A percentile compares a stretch with the other conserved stretches of the same genome.
Conservation (phyloP, 2,113 vertebrate genomes). For the Hipposideros armiger region DNA sequence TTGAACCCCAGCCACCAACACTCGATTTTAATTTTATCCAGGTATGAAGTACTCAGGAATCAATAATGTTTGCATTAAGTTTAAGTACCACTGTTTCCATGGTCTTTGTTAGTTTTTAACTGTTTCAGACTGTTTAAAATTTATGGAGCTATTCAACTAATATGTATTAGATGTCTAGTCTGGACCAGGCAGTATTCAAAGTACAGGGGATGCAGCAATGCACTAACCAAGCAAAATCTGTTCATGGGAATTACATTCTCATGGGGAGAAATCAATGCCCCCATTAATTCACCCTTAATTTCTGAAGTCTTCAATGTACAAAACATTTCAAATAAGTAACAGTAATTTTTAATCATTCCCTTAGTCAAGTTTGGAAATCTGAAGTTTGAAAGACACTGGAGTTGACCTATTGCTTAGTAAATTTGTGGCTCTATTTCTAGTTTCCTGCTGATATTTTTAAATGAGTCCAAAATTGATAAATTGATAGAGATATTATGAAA, state of each 20-base stretch:
- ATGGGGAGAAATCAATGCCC: not conserved
- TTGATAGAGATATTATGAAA: not conserved
- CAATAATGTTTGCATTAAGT: not conserved
- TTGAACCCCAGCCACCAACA: not conserved
- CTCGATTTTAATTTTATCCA: constrained; percentile 29
- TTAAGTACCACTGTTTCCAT: not conserved
- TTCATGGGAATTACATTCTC: not conserved
- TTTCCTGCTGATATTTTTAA: not conserved
- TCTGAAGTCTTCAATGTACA: not conserved
- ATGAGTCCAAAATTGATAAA: not conserved
- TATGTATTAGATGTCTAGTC: not conserved
- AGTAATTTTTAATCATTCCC: not conserved
- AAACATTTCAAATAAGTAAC: not conserved
- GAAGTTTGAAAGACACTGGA: not conserved
- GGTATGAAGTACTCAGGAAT: not conserved
- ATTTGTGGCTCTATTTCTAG: not conserved
- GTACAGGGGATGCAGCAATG: not conserved
- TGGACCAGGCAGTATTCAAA: not conserved
- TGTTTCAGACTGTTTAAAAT: not conserved
- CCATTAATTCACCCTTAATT: not conserved
- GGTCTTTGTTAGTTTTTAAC: not conserved
- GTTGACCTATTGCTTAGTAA: not conserved
- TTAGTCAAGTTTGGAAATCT: not conserved
- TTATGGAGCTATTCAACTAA: not conserved
- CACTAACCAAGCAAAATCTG: not conserved